Evolutionary conservation across 2,113 vertebrate genomes (phyloP), one percentile per base, ranked within the genome.

Genomic region (Odontophorus gujanensis): DNA sequence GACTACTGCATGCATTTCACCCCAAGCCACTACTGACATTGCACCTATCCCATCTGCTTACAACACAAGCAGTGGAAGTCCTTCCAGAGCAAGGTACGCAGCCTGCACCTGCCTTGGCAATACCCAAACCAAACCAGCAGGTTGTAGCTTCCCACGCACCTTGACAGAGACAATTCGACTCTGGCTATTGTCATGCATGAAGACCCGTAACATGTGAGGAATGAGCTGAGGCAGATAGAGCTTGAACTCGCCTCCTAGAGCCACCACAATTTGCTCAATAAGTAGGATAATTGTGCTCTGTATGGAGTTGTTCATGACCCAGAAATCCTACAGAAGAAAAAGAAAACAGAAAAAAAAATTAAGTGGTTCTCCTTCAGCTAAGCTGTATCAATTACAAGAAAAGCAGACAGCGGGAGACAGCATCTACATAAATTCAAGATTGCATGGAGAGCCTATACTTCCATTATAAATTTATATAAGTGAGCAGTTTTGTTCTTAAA

Each of bases 241-340:
- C 65, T 99, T 99, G 97, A 99, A 99, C 94, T 99, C 99, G 0
- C 99, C 99, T 2, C 99, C 99, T 1, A 99, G 97, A 10, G 99
- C 99, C 47, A 99, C 98, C 87, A 99, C 99, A 4, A 99, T 99
- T 85, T 99, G 99, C 97, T 99, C 99, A 0, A 99, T 99, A 50
- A 99, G 98, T 12, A 99, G 98, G 93, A 99, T 99, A 91, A 99
- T 99, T 4, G 99, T 99, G 97, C 99, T 99, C 98, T 99, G 99
- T 95, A 99, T 99, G 13, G 99, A 99, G 87, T 99, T 99, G 97
- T 99, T 99, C 87, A 99, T 99, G 38, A 99, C 99, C 99, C 99
- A 99, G 96, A 99, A 99, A 93, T 99, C 99, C 99, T 99, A 87
- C 2, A 85, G 53, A 81, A 79, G n/a, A 21, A 50, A 28, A 47